Base-by-base conservation (phyloP, 2,888 invertebrate genomes). In the Drosophila monieri region DNA sequence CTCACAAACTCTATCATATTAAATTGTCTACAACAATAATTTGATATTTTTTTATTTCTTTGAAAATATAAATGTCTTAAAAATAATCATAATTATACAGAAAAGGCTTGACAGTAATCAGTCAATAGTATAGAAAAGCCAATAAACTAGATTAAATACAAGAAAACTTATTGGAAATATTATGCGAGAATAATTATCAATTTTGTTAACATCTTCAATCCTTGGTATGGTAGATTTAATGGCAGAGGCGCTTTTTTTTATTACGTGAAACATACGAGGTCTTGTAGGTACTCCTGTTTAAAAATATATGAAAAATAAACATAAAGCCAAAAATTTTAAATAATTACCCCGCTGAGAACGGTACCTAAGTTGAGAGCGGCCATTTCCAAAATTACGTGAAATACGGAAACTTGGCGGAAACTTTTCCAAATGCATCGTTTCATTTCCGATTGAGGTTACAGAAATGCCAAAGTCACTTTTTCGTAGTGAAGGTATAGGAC, bases 171-270 rank as follows among this genome's bases (percentile, higher is more conserved):
- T 95, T 0, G 99, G 99, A 91, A 99, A 99, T 74, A 98, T 94
- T 88, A 99, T 95, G 80, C 99, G 94, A 35, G 98, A 98, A 92
- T 98, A 98, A 88, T 98, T 98, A 92, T 99, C 99, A 89, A 99
- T 99, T 78, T 98, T 95, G 92, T 99, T 99, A 69, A 99, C 98
- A 92, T 99, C 98, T 87, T 98, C 96, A 79, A 99, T 98, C 92
- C 96, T 96, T n/a, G 98, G 98, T 94, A 98, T 95, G 32, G 97
- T 96, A n/a, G 95, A 95, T 89, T 95, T 96, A 80, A 97, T 92
- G 32, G 96, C 97, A n/a, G 95, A 95, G 2, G 97, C 97, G 48
- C 97, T 96, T 81, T 95, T 95, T 52, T 95, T 94, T 14, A 97
- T 92, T 12, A 97, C 97, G 90, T 97, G 96, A 72, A 97, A 93